Evolutionary conservation across 2,888 invertebrate genomes (phyloP), one percentile per base, ranked within the genome.

Genomic region (Orchestes rusci): DNA sequence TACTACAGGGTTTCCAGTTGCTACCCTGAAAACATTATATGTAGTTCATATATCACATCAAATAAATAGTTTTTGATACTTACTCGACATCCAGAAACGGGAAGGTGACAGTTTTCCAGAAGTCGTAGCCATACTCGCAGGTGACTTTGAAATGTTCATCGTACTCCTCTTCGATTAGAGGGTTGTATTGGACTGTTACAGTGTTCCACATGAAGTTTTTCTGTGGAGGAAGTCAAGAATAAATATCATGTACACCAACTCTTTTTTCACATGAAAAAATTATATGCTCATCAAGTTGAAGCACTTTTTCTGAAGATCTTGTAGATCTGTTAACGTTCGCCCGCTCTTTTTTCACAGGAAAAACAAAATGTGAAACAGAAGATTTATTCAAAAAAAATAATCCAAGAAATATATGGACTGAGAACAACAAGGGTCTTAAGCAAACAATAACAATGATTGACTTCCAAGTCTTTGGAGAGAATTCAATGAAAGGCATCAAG

Each of bases 151-250:
- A 93, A 65, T 93, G 93, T 59, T 93, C 92, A 66, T 93, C 93
- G 69, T 86, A 82, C 65, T 93, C 93, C 64, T 93, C 93, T 64
- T 93, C 93, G 44, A 93, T 93, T 55, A 93, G 68, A 1, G 91
- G 79, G 70, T 92, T 93, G 70, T 93, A 93, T 65, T 93, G 93
- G 39, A 93, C 91, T 2, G 92, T 93, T 39, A 93, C 86, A 1
- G 93, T 93, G 66, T 93, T 93, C 92, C 92, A 93, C 93, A 93
- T 93, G 59, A 92, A 80, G 67, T 92, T 92, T 77, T 92, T 87
- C 87, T 87, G 72, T 60, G 52, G 56, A 31, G 13, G 12, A 34
- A 16, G 8, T n/a, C n/a, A n/a, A 10, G 12, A 13, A 31, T 10
- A 31, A 5, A 31, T 31, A 13, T 10, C 5, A 5, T 10, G 8